These are phyloP conservation scores for Actinernus sp. DNA, from an alignment of 92 coral and sea anemone genomes.

Conservation along the genomic window DNA sequence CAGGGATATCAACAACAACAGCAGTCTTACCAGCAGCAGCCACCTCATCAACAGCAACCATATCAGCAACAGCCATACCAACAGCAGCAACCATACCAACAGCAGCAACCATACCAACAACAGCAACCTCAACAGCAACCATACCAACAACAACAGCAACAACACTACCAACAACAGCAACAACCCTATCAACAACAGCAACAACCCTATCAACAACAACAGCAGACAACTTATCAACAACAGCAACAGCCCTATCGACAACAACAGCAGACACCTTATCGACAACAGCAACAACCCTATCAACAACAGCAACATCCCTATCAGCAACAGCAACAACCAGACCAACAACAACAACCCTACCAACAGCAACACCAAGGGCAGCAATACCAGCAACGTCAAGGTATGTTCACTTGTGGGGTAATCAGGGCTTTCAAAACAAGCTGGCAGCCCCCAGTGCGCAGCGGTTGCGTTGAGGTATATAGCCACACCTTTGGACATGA, in stretches of 20 bases:
- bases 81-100: conserved; percentile 15
- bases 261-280: conserved; percentile 25
- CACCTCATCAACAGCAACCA: conserved; percentile 10
- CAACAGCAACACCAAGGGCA: conserved; percentile 12
- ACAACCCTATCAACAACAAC: conserved; percentile 14
- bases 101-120: neutral
- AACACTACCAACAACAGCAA: conserved; percentile 1
- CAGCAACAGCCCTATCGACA: conserved; percentile 21
- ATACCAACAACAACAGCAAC: conserved; percentile 23
- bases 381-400: conserved; percentile 36
- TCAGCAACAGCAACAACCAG: conserved; percentile 23
- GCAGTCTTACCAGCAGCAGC: neutral
- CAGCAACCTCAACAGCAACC: conserved; percentile 10
- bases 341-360: no score
- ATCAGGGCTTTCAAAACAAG: no score
- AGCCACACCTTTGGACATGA: no score
- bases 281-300: conserved; percentile 15
- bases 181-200: conserved; percentile 19
- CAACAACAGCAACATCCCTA: conserved; percentile 15
- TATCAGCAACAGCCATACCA: conserved; percentile 28
- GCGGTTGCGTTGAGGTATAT: no score
- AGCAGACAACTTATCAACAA: conserved; percentile 9
- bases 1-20: conserved; percentile 19
- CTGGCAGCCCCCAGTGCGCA: no score
- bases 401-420: no score